A percentile compares a stretch with the other conserved stretches of the same genome.
These are phyloP conservation scores for Brachycybe producta DNA, from an alignment of 2,888 invertebrate genomes.

Conservation along the genomic window DNA sequence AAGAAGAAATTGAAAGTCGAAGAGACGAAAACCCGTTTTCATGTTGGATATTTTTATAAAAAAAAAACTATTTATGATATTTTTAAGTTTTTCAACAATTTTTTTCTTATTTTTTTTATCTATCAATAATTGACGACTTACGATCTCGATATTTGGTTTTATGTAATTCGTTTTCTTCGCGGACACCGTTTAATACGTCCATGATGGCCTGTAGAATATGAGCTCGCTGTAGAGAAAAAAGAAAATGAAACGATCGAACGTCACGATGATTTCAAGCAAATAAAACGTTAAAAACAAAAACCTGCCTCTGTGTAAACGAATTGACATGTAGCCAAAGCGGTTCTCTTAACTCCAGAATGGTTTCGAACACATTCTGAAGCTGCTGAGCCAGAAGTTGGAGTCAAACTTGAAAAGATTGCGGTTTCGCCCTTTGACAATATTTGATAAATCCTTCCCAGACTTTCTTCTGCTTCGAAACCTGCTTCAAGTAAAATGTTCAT, in stretches of 20 bases:
- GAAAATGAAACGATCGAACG: neutral
- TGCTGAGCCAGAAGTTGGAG: constrained; percentile 62
- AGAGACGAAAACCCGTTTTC: too few relatives aligned
- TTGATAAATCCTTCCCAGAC: constrained; percentile 97
- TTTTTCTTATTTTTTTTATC: too few relatives aligned
- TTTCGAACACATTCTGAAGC: constrained; percentile 54
- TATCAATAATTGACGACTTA: too few relatives aligned
- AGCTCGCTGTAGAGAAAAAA: constrained; percentile 40
- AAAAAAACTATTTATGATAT: too few relatives aligned
- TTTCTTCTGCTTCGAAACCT: constrained; percentile 74
- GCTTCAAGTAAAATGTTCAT: constrained; percentile 67
- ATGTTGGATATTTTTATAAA: too few relatives aligned
- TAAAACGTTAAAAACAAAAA: constrained; percentile 23
- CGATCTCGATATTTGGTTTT: too few relatives aligned
- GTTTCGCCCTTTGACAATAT: constrained; percentile 81
- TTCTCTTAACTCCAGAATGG: constrained; percentile 55
- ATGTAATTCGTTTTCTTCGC: neutral
- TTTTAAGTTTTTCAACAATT: too few relatives aligned
- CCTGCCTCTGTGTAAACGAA: constrained; percentile 50
- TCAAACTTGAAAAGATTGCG: constrained; percentile 67
- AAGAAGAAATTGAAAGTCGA: too few relatives aligned
- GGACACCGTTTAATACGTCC: constrained; percentile 39
- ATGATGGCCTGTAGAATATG: constrained; percentile 53
- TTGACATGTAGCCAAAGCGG: constrained; percentile 56
- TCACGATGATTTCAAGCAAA: neutral